Conservation (phyloP, 2,797 vertebrate genomes). For the Alcedo quadribrachys region DNA sequence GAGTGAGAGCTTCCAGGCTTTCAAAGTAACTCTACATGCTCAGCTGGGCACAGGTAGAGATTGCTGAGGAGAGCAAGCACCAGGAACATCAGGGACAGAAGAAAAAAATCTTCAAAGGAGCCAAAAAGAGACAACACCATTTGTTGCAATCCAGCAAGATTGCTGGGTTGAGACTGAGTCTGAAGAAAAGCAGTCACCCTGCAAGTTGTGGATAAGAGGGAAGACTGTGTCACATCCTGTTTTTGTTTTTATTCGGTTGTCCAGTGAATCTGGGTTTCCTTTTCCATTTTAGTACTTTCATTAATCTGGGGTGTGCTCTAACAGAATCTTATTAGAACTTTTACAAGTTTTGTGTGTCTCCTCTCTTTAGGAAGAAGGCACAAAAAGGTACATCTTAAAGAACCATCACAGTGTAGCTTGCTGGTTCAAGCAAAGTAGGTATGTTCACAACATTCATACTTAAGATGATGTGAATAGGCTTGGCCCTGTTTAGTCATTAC, state of each 20-base stretch:
- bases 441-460: background rate
- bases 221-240: background rate
- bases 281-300: background rate
- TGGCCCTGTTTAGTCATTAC: background rate
- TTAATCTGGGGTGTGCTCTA: background rate
- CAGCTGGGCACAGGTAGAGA: background rate
- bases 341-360: background rate
- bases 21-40: background rate
- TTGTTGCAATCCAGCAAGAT: background rate
- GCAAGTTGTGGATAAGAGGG: background rate
- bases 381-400: background rate
- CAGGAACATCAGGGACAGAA: background rate
- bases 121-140: background rate
- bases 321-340: background rate
- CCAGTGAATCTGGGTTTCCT: background rate
- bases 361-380: background rate
- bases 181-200: background rate
- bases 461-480: background rate
- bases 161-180: background rate
- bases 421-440: background rate
- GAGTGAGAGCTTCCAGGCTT: background rate
- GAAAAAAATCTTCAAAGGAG: background rate
- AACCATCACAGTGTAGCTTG: background rate
- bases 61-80: background rate
- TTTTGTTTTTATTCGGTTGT: background rate